phyloP scores from a whole-genome alignment of 1,140 invertebrate species.

The Platyscapa corneri region DNA sequence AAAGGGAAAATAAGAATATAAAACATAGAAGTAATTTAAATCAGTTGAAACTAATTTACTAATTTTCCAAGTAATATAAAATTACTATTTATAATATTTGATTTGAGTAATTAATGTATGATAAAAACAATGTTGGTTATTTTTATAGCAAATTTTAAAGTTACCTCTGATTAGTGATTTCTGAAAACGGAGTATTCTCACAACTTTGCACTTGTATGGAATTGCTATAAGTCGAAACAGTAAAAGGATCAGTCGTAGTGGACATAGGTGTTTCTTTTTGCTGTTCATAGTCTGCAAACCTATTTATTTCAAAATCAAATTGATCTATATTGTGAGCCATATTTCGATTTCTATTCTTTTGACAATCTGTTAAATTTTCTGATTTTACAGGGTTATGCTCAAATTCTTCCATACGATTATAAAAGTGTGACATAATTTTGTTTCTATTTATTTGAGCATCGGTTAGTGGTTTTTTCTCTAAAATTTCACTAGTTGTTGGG shows the following conservation, averaged over 20 bases:
- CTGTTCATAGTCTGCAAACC: slow-evolving; percentile 6
- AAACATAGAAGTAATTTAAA: no score
- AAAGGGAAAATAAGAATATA: neutral
- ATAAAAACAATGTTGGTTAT: neutral
- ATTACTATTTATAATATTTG: no score
- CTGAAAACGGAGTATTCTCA: slow-evolving; percentile 60
- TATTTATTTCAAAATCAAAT: slow-evolving; percentile 43
- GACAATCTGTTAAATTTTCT: slow-evolving; percentile 53
- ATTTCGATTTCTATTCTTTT: slow-evolving; percentile 59
- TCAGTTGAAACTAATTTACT: neutral
- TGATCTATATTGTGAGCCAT: slow-evolving; percentile 52
- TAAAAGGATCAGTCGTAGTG: slow-evolving; percentile 68
- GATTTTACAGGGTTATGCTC: neutral
- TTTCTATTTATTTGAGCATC: slow-evolving; percentile 54
- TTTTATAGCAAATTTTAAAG: neutral
- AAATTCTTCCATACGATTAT: slow-evolving; percentile 23
- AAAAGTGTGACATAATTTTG: slow-evolving; percentile 56
- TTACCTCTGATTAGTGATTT: slow-evolving; percentile 52
- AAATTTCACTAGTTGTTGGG: neutral
- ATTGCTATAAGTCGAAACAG: slow-evolving; percentile 62
- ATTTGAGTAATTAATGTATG: no score
- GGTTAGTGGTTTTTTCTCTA: slow-evolving; percentile 30
- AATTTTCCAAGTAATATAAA: neutral
- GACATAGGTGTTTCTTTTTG: slow-evolving; percentile 68
- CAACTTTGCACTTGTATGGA: slow-evolving; percentile 60